Evolutionary conservation across 2,113 vertebrate species (phyloP).

Genomic region (Oostethus manadensis): DNA sequence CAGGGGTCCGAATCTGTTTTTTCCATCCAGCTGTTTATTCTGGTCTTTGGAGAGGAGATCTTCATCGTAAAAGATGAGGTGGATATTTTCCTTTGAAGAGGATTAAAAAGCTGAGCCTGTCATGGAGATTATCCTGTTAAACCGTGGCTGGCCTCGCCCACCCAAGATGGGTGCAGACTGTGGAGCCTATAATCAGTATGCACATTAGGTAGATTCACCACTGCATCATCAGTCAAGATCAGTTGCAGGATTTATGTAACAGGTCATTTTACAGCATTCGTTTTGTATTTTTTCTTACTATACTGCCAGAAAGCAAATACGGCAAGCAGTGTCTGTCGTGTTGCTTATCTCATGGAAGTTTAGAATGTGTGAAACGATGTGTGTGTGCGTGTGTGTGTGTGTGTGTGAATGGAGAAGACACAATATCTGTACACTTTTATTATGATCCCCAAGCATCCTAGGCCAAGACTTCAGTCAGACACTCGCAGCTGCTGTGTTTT

Average conservation of each 20-base stretch:
- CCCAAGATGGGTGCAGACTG: slow-evolving; percentile 51
- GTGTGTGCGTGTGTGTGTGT: no score
- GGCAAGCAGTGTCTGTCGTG: slow-evolving; percentile 1
- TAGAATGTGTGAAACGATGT: slow-evolving; percentile 55
- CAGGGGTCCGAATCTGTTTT: no score
- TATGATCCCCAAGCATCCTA: slow-evolving; percentile 53
- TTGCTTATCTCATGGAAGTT: slow-evolving; percentile 50
- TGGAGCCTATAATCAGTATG: slow-evolving; percentile 12
- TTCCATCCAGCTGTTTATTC: slow-evolving; percentile 11
- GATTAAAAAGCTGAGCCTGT: slow-evolving; percentile 57
- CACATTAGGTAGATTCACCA: slow-evolving; percentile 8
- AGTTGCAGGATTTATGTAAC: neutral
- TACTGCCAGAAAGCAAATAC: neutral
- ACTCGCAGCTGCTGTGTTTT: slow-evolving; percentile 65
- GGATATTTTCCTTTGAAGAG: slow-evolving; percentile 64
- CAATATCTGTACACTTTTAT: slow-evolving; percentile 66
- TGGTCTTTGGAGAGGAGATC: slow-evolving; percentile 23
- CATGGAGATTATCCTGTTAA: slow-evolving; percentile 53
- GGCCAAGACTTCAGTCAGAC: slow-evolving; percentile 47
- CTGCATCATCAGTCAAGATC: neutral
- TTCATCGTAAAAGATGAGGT: slow-evolving; percentile 54
- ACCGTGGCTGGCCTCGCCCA: slow-evolving; percentile 45
- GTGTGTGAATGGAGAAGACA: slow-evolving; percentile 51
- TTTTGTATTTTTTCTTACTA: neutral
- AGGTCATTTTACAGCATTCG: neutral